A percentile compares a stretch with the other conserved stretches of the same genome.
Conservation (phyloP, 2,888 invertebrate genomes). For the Orthosia gothica region DNA sequence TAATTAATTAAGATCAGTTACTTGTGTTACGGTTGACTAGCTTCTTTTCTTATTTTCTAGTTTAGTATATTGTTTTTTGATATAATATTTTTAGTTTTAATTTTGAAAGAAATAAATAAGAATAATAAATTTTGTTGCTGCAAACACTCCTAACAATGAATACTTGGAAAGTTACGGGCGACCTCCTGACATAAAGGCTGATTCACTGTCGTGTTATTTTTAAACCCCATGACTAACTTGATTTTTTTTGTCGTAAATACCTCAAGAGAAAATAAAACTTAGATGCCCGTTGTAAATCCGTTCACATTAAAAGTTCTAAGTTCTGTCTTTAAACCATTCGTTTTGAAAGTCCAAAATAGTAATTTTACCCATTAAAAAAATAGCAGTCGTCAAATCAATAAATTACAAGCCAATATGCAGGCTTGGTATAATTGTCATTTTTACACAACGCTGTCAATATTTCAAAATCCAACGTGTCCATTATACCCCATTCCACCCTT, state of each 20-base stretch:
- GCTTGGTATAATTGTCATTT: no score
- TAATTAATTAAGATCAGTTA: no score
- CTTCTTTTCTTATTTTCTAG: not conserved
- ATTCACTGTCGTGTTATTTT: conserved; percentile 43
- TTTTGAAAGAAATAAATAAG: not conserved
- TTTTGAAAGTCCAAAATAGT: not conserved
- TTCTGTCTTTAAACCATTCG: not conserved
- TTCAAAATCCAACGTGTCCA: not conserved
- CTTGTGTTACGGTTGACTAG: not conserved
- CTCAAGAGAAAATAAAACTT: conserved; percentile 11
- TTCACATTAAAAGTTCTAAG: not conserved
- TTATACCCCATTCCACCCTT: conserved; percentile 48
- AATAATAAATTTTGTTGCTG: not conserved
- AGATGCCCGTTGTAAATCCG: not conserved
- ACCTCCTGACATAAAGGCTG: conserved; percentile 9
- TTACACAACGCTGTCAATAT: not conserved
- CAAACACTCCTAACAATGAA: conserved; percentile 1
- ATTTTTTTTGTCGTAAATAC: conserved; percentile 35
- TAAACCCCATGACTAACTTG: conserved; percentile 24
- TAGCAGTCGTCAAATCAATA: not conserved
- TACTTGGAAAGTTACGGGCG: conserved; percentile 6
- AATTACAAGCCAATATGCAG: not conserved
- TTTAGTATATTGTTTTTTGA: no score
- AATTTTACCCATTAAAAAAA: not conserved
- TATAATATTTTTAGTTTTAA: not conserved